These are phyloP conservation scores for Autographa pulchrina DNA, from an alignment of 2,888 invertebrate genomes.

Conservation along the genomic window DNA sequence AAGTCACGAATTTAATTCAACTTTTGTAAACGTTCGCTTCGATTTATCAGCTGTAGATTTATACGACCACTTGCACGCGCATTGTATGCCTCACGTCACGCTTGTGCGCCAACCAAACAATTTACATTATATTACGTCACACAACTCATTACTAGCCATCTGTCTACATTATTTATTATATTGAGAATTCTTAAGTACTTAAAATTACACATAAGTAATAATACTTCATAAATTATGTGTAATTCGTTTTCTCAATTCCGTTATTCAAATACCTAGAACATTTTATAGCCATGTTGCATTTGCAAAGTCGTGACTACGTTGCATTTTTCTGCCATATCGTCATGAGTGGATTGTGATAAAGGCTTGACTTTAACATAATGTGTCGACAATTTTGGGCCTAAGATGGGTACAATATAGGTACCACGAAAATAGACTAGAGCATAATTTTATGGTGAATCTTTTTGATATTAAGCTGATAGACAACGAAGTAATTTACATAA, in stretches of 20 bases:
- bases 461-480: too few species aligned
- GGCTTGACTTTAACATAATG: neutral
- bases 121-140: conserved; percentile 26
- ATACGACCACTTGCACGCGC: conserved; percentile 13
- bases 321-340: conserved; percentile 1
- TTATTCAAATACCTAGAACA: conserved; percentile 3
- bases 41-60: conserved; percentile 13
- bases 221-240: conserved; percentile 3
- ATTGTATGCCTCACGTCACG: conserved; percentile 20
- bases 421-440: too few species aligned
- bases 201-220: conserved; percentile 1
- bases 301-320: neutral
- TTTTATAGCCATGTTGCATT: conserved; percentile 15
- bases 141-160: neutral
- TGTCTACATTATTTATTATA: neutral
- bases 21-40: neutral
- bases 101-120: conserved; percentile 27
- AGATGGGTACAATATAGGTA: neutral
- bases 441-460: too few species aligned
- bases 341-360: neutral
- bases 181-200: neutral
- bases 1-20: neutral
- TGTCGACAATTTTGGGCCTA: neutral
- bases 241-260: conserved; percentile 1
- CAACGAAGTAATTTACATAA: too few species aligned